A percentile compares a stretch with the other conserved stretches of the same genome.
Evolutionary conservation across 2,888 invertebrate genomes (phyloP).

Genomic region (Linyphia triangularis): DNA sequence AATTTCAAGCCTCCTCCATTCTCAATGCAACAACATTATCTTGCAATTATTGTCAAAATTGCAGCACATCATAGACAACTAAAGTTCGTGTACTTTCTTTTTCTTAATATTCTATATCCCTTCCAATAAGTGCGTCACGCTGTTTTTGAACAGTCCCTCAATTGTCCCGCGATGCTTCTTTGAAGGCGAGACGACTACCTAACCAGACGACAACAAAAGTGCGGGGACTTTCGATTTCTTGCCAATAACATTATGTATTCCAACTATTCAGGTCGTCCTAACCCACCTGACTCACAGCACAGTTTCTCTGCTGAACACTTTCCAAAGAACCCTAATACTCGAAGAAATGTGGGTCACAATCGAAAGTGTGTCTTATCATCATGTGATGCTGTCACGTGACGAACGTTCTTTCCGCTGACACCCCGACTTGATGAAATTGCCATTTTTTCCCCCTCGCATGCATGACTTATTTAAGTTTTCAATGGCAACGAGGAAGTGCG

Average conservation of each 20-base stretch:
- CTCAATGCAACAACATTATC: no score
- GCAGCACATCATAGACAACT: no score
- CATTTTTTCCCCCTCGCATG: slow-evolving; percentile 17
- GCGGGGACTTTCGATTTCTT: slow-evolving; percentile 18
- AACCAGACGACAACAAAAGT: background rate
- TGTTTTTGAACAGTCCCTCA: no score
- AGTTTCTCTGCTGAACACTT: background rate
- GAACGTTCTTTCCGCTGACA: slow-evolving; percentile 22
- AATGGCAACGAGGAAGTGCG: slow-evolving; percentile 55
- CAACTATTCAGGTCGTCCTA: slow-evolving; percentile 44
- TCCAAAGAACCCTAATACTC: background rate
- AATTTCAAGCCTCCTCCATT: no score
- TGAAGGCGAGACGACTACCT: background rate
- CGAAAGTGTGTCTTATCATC: slow-evolving; percentile 61
- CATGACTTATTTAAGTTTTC: slow-evolving; percentile 42
- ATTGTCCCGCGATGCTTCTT: background rate
- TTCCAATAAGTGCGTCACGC: no score
- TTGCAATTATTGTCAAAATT: no score
- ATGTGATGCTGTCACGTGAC: slow-evolving; percentile 65
- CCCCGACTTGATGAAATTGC: slow-evolving; percentile 6
- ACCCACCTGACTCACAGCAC: slow-evolving; percentile 14
- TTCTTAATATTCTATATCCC: no score
- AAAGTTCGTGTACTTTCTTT: no score
- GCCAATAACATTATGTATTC: slow-evolving; percentile 20
- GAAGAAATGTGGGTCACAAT: slow-evolving; percentile 59